Evolutionary conservation across 1,140 invertebrate species (phyloP), one percentile per base, ranked within the genome.

Genomic region (Drosophila grimshawi): DNA sequence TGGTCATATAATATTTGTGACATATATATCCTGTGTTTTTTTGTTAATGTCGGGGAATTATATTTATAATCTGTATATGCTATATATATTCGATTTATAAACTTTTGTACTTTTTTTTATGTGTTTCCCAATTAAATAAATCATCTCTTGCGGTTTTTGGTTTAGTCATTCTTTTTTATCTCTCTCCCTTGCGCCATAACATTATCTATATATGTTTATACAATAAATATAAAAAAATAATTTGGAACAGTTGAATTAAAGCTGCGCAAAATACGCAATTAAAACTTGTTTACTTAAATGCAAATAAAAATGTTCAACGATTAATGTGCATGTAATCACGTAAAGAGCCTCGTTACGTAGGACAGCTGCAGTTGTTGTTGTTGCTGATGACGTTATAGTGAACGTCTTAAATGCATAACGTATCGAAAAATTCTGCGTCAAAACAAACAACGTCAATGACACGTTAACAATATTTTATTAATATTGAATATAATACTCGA

Each of bases 401-500:
- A 41, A 71, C 32, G 37, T 45, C 19, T 19, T 33, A 62, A 32
- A 48, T 55, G 65, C 41, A 33, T 68, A 74, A 53, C 33, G 46
- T 41, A 64, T 33, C n/a, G 30, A 39, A 51, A 53, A 59, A 39
- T 52, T 32, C 41, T 32, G 11, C 27, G 61, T 29, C 43, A 41
- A 43, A 43, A 66, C 11, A 46, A 49, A 43, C 11, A 76, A 65
- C 63, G 49, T 41, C 39, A 63, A 41, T 37, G 30, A 57, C 60
- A 71, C 46, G 48, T 19, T 46, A 67, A 66, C 41, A 60, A 45
- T 75, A 72, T 76, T 77, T 76, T 53, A 69, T 76, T 71, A 81
- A 86, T 57, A 78, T 56, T 66, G 55, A 78, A 64, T 66, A 61
- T 59, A 78, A 81, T 81, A 55, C 35, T 73, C 53, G 53, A 86